Evolutionary conservation across 2,113 vertebrate genomes (phyloP).

Genomic region (Myrmecophaga tridactyla): DNA sequence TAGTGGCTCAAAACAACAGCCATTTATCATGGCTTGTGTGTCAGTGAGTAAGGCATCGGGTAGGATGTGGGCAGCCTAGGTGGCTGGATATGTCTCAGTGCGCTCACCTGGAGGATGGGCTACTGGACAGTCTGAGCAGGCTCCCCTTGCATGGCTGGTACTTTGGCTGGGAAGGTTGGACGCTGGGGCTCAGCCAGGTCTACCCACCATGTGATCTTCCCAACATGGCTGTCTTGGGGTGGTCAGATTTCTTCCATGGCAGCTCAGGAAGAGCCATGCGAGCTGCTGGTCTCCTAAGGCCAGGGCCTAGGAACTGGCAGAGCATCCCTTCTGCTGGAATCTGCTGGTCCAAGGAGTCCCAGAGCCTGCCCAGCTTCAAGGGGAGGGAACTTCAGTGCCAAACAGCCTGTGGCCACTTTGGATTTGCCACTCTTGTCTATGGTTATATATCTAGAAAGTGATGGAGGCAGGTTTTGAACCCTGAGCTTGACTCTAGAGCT

Average conservation of each 20-base stretch:
- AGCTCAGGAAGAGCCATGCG: too few species aligned
- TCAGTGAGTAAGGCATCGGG: neutral
- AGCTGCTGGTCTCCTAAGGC: neutral
- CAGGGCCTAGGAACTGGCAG: neutral
- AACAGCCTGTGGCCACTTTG: neutral
- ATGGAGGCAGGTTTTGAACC: neutral
- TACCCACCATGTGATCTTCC: neutral
- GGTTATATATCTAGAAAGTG: neutral
- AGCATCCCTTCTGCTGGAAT: neutral
- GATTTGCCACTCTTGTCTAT: neutral
- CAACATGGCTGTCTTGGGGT: accelerated
- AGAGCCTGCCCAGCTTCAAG: neutral
- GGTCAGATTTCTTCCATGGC: neutral
- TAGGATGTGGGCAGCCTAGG: neutral
- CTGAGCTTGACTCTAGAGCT: neutral
- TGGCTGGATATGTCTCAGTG: neutral
- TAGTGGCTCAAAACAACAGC: neutral
- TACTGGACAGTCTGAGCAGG: accelerated
- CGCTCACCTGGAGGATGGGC: neutral
- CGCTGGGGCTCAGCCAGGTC: neutral
- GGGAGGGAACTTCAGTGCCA: neutral
- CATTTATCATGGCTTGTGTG: neutral
- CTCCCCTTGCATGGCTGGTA: neutral
- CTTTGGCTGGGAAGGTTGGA: neutral
- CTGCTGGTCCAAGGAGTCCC: neutral